Evolutionary conservation across 2,113 vertebrate genomes (phyloP).

Genomic region (Struthidea cinerea): DNA sequence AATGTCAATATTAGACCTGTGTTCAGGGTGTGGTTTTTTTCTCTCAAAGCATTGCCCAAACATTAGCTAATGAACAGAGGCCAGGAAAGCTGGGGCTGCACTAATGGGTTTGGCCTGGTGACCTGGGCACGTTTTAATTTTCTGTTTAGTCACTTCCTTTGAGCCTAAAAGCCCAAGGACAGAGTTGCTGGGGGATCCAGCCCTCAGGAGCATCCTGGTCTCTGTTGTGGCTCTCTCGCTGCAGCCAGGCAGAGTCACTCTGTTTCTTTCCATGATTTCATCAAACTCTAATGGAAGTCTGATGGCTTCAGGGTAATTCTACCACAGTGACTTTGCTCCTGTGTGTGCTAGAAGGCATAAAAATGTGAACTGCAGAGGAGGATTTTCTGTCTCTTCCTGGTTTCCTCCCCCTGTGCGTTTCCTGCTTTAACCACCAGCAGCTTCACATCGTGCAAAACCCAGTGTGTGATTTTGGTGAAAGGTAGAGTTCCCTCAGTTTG

Average conservation of each 20-base stretch:
- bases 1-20: neutral
- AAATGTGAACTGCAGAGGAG: rapidly evolving
- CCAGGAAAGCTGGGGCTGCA: neutral
- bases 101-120: neutral
- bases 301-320: neutral
- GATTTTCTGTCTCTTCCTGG: neutral
- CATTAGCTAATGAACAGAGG: neutral
- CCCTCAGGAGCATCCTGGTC: neutral
- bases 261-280: neutral
- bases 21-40: neutral
- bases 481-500: neutral
- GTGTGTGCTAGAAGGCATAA: neutral
- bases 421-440: neutral
- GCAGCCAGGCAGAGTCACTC: neutral
- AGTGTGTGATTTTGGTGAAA: neutral
- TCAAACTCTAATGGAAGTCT: neutral
- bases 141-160: neutral
- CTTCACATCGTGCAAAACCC: rapidly evolving
- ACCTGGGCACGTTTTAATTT: neutral
- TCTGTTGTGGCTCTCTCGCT: neutral
- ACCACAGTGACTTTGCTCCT: neutral
- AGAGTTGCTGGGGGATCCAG: rapidly evolving
- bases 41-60: neutral
- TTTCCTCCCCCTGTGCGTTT: rapidly evolving
- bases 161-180: neutral